Conservation (phyloP, 2,797 vertebrate species). For the Cheirogaleus major region DNA sequence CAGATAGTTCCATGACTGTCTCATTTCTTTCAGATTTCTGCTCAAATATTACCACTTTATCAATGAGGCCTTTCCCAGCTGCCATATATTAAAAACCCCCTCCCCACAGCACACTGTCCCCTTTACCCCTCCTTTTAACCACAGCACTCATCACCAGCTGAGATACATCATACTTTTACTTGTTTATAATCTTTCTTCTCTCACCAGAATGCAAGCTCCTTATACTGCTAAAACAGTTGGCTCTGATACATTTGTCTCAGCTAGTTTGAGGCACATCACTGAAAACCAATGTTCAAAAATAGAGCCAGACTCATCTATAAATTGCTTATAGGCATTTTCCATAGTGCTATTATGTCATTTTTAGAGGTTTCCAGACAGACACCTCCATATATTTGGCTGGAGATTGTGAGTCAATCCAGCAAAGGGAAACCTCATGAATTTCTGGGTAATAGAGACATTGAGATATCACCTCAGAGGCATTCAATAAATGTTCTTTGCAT, state of each 20-base stretch:
- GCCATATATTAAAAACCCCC: neutral
- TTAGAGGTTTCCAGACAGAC: neutral
- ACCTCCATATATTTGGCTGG: neutral
- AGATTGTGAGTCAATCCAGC: neutral
- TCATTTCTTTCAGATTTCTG: neutral
- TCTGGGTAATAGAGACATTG: neutral
- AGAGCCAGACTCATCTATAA: neutral
- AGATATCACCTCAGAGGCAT: neutral
- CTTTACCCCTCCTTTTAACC: neutral
- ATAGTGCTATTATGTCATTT: neutral
- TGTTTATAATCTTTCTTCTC: neutral
- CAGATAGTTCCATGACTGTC: neutral
- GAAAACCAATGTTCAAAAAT: slow-evolving; percentile 14
- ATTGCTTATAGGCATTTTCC: slow-evolving; percentile 1
- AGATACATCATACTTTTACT: neutral
- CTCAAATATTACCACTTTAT: neutral
- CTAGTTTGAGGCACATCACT: neutral
- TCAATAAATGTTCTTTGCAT: neutral
- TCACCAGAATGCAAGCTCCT: neutral
- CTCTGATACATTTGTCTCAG: neutral
- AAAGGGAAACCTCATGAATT: neutral
- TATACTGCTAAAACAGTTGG: neutral
- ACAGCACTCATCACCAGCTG: neutral
- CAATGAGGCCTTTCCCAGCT: neutral
- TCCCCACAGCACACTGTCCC: neutral